phyloP scores from a whole-genome alignment of 2,888 invertebrate genomes.

The Mythimna ferrago region DNA sequence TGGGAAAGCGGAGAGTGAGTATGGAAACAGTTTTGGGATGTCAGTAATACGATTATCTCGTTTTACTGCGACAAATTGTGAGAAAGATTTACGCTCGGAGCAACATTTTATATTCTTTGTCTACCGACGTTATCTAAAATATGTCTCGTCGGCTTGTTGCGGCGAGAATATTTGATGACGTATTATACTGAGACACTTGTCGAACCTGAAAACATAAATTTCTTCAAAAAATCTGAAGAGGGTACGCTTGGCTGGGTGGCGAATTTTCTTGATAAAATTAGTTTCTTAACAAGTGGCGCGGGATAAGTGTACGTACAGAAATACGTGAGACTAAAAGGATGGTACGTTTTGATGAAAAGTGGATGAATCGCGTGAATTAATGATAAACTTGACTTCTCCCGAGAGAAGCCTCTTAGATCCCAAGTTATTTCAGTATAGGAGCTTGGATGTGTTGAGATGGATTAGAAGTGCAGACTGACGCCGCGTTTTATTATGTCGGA shows the following conservation, averaged over 20 bases:
- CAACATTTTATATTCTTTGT: conserved; percentile 60
- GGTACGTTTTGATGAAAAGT: conserved; percentile 57
- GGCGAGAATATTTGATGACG: conserved; percentile 56
- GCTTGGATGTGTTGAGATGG: conserved; percentile 22
- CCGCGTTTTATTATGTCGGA: not conserved
- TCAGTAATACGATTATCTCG: conserved; percentile 48
- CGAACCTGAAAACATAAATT: conserved; percentile 42
- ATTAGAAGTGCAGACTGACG: conserved; percentile 25
- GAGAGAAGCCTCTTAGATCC: conserved; percentile 26
- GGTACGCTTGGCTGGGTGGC: conserved; percentile 10
- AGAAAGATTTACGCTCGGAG: conserved; percentile 47
- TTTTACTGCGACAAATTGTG: conserved; percentile 57
- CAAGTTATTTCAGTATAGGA: conserved; percentile 42
- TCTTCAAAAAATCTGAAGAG: conserved; percentile 35
- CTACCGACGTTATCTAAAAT: conserved; percentile 54
- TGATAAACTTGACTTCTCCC: conserved; percentile 53
- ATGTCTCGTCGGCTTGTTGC: conserved; percentile 54
- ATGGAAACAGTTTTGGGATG: conserved; percentile 45
- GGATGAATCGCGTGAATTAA: conserved; percentile 59
- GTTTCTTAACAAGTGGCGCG: conserved; percentile 31
- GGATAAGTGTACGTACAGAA: conserved; percentile 32
- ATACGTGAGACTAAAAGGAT: conserved; percentile 51
- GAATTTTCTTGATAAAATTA: conserved; percentile 46
- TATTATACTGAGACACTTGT: conserved; percentile 35
- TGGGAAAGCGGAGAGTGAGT: conserved; percentile 15